Conservation (phyloP, 1,140 invertebrate species). For the Eubasilissa regina region DNA sequence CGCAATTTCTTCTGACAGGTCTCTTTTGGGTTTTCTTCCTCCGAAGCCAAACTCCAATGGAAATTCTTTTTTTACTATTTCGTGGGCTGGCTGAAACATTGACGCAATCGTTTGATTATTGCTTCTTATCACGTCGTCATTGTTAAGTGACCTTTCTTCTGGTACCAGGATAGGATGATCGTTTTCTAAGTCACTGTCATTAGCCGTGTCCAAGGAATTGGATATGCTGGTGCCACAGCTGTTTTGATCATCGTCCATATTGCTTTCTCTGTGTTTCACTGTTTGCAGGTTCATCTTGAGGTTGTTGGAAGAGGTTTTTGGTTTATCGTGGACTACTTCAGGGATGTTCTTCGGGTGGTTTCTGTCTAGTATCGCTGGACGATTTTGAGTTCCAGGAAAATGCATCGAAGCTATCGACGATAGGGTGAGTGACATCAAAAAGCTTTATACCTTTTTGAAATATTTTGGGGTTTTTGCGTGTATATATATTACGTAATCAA, state of each 20-base stretch:
- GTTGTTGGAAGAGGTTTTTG: conserved; percentile 12
- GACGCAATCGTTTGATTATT: conserved; percentile 49
- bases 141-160: conserved; percentile 62
- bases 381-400: conserved; percentile 35
- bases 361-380: conserved; percentile 35
- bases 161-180: conserved; percentile 63
- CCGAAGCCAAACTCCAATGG: conserved; percentile 69
- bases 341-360: conserved; percentile 38
- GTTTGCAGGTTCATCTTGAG: conserved; percentile 56
- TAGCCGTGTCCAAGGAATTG: conserved; percentile 55
- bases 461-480: background rate
- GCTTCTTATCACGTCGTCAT: conserved; percentile 47
- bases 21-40: conserved; percentile 66
- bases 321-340: conserved; percentile 16
- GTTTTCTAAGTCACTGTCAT: conserved; percentile 66
- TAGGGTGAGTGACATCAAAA: conserved; percentile 51
- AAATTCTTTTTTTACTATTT: conserved; percentile 72
- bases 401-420: conserved; percentile 54
- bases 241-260: conserved; percentile 58
- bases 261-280: conserved; percentile 43
- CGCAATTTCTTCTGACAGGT: conserved; percentile 66
- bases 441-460: background rate
- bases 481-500: conserved; percentile 22
- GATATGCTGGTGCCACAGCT: conserved; percentile 58
- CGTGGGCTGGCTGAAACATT: conserved; percentile 65